Conservation (phyloP, 1,140 invertebrate species). For the Danaus melanippus region DNA sequence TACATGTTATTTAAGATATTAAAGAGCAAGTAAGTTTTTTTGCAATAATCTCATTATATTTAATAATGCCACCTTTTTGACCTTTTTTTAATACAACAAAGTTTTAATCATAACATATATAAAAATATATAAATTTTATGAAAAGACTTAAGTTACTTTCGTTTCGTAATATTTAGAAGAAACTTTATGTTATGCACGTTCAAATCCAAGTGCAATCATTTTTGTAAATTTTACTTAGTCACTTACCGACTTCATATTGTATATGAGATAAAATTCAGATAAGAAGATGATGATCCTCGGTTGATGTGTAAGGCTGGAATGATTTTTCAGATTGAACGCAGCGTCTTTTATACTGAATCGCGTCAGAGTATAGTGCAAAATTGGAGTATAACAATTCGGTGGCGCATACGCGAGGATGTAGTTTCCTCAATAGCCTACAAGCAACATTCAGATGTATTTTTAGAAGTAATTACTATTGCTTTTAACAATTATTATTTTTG, state of each 20-base stretch:
- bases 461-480: no score
- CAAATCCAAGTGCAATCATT: not conserved
- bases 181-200: no score
- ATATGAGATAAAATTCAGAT: constrained; percentile 26
- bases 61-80: no score
- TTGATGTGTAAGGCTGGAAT: constrained; percentile 58
- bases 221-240: constrained; percentile 8
- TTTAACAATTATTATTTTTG: no score
- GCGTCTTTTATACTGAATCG: constrained; percentile 54
- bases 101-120: no score
- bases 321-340: constrained; percentile 58
- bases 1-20: not conserved
- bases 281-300: constrained; percentile 43
- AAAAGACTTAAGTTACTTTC: no score
- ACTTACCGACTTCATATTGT: constrained; percentile 64
- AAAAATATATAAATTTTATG: no score
- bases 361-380: constrained; percentile 48
- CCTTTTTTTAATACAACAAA: no score
- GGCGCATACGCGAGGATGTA: constrained; percentile 20
- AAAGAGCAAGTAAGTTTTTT: no score
- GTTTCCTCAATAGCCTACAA: constrained; percentile 23
- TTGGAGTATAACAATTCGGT: constrained; percentile 43
- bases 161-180: no score
- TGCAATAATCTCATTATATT: no score
- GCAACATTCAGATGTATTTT: no score